Percentiles rank a stretch among this genome's conserved stretches.
Evolutionary conservation across 2,888 invertebrate species (phyloP).

Genomic region (Ephialtes manifestator): DNA sequence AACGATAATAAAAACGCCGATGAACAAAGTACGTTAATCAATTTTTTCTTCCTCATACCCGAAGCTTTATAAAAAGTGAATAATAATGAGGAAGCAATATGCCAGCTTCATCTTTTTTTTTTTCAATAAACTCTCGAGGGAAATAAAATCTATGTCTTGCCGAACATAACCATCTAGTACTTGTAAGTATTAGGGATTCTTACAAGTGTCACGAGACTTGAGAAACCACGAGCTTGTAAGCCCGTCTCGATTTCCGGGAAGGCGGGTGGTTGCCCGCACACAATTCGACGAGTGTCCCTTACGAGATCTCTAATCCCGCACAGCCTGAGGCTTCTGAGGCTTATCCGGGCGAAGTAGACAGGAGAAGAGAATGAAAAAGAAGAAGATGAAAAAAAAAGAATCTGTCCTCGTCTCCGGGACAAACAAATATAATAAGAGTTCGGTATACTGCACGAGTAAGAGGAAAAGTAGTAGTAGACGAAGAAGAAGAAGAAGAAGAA

Average conservation of each 20-base stretch:
- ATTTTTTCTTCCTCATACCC: no score
- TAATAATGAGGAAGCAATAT: no score
- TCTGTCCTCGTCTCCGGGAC: slow-evolving; percentile 33
- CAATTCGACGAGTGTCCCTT: slow-evolving; percentile 31
- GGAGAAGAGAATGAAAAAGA: slow-evolving; percentile 24
- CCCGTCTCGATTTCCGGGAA: slow-evolving; percentile 29
- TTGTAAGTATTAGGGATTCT: slow-evolving; percentile 12
- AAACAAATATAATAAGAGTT: slow-evolving; percentile 35
- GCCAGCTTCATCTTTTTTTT: no score
- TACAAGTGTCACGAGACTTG: slow-evolving; percentile 11
- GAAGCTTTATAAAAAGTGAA: no score
- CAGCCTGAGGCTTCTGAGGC: slow-evolving; percentile 40
- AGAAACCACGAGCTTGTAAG: slow-evolving; percentile 22
- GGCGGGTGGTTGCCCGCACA: slow-evolving; percentile 23
- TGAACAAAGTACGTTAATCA: no score
- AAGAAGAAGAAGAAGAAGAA: slow-evolving; percentile 23
- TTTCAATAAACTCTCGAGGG: neutral
- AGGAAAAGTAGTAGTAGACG: slow-evolving; percentile 39
- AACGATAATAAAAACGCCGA: no score
- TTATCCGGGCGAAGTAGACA: slow-evolving; percentile 40
- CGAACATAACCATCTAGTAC: neutral
- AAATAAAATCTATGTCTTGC: neutral
- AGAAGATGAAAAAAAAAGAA: slow-evolving; percentile 23
- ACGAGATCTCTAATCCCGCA: slow-evolving; percentile 42
- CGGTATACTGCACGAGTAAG: slow-evolving; percentile 10